A percentile compares a stretch with the other conserved stretches of the same genome.
Conservation (phyloP, 1,140 invertebrate species). For the Araneus ventricosus region DNA sequence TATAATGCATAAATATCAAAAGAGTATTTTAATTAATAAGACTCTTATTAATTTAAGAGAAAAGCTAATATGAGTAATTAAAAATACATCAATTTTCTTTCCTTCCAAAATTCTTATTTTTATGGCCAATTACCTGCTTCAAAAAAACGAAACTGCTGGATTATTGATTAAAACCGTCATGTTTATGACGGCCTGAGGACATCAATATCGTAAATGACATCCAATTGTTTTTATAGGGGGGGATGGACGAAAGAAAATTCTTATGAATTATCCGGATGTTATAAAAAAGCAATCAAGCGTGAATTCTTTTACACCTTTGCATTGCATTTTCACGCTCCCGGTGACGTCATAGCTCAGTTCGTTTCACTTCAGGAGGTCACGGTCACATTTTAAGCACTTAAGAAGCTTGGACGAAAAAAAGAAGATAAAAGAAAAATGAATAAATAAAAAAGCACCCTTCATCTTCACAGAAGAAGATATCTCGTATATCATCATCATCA, state of each 20-base stretch:
- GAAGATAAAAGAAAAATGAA: neutral
- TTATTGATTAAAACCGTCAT: constrained; percentile 49
- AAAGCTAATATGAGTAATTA: constrained; percentile 5
- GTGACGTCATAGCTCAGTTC: constrained; percentile 55
- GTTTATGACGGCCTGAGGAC: neutral
- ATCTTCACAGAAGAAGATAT: constrained; percentile 44
- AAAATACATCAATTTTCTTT: constrained; percentile 32
- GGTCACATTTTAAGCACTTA: constrained; percentile 46
- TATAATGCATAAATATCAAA: no score
- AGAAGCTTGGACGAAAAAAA: neutral
- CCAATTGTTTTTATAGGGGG: constrained; percentile 19
- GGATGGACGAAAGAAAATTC: neutral
- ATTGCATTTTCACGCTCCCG: constrained; percentile 27
- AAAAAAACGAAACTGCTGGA: neutral
- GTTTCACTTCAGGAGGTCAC: constrained; percentile 64
- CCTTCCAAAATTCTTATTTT: neutral
- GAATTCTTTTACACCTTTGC: constrained; percentile 47
- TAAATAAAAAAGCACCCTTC: neutral
- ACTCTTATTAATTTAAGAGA: no score
- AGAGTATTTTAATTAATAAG: no score
- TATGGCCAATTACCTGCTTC: neutral
- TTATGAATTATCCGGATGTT: constrained; percentile 25
- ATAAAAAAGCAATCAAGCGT: constrained; percentile 56
- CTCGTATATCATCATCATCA: constrained; percentile 71
- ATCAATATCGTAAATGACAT: constrained; percentile 52